Conservation (phyloP, 2,888 invertebrate species). For the Drosophila aldrichi region DNA sequence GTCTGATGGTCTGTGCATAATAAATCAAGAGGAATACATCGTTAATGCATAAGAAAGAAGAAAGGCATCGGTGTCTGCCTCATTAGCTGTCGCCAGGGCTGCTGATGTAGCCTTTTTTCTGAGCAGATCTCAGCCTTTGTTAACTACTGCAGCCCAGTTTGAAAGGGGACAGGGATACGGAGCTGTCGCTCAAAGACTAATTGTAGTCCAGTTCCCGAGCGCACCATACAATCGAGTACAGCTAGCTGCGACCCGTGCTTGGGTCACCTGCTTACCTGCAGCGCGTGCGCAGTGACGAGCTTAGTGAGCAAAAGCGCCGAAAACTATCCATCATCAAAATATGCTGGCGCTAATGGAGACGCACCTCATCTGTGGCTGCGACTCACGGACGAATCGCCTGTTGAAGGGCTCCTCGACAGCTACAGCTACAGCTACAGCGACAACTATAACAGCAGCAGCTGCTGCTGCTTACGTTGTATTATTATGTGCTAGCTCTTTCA, state of each 20-base stretch:
- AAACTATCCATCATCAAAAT: constrained; percentile 69
- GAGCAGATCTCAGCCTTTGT: not conserved
- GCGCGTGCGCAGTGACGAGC: constrained; percentile 67
- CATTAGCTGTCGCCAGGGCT: constrained; percentile 50
- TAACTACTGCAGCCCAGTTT: not conserved
- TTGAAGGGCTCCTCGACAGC: constrained; percentile 23
- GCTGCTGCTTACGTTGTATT: not conserved
- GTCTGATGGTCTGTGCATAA: constrained; percentile 62
- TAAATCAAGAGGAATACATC: constrained; percentile 70
- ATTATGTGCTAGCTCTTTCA: not conserved
- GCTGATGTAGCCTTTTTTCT: not conserved
- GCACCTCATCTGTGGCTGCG: constrained; percentile 18
- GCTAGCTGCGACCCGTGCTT: constrained; percentile 18
- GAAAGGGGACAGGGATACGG: not conserved
- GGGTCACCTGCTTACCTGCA: constrained; percentile 61
- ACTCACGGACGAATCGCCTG: constrained; percentile 26
- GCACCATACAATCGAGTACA: constrained; percentile 39
- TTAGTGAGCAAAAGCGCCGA: constrained; percentile 64
- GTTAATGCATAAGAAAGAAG: constrained; percentile 55
- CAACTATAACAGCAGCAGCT: not conserved
- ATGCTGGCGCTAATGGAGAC: constrained; percentile 1
- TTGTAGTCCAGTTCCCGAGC: constrained; percentile 30
- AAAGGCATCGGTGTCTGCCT: constrained; percentile 43
- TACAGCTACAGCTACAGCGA: not conserved
- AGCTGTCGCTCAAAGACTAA: constrained; percentile 33